phyloP scores from a whole-genome alignment of 2,113 vertebrate genomes.

The Apistogramma diplotaenia region DNA sequence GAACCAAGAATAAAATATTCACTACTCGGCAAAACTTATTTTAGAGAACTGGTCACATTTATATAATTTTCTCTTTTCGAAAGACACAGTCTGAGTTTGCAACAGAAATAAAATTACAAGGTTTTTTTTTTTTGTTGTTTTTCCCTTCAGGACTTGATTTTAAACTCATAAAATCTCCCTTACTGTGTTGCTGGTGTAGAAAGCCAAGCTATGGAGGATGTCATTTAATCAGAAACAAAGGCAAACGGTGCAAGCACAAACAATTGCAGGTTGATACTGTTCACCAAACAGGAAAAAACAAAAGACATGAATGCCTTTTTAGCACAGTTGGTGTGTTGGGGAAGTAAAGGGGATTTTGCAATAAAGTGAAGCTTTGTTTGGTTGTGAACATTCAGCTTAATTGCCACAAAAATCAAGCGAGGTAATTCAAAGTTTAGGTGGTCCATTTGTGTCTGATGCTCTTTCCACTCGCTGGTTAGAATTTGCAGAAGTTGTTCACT shows the following conservation, averaged over 20 bases:
- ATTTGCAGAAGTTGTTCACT: constrained; percentile 20
- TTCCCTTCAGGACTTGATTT: not conserved
- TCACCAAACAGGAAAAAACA: constrained; percentile 66
- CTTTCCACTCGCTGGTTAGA: not conserved
- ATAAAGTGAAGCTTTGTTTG: not conserved
- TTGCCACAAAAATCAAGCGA: not conserved
- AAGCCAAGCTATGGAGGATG: constrained; percentile 56
- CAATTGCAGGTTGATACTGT: constrained; percentile 63
- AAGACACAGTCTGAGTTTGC: constrained; percentile 3
- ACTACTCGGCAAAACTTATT: not conserved
- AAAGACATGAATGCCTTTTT: constrained; percentile 35
- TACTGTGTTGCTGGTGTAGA: constrained; percentile 22
- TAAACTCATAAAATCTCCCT: constrained; percentile 12
- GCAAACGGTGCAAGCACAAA: constrained; percentile 56
- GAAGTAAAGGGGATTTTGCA: not conserved
- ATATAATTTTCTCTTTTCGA: not conserved
- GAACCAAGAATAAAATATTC: not conserved
- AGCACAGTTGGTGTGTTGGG: not conserved
- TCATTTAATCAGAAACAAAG: constrained; percentile 69
- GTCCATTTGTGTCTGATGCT: not conserved
- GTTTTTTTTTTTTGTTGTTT: not conserved
- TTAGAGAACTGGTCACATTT: not conserved
- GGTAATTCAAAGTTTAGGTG: not conserved
- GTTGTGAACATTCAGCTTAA: not conserved
- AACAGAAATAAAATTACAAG: constrained; percentile 18